These are phyloP conservation scores for Melipona beecheii DNA, from an alignment of 2,888 invertebrate genomes.

Conservation along the genomic window DNA sequence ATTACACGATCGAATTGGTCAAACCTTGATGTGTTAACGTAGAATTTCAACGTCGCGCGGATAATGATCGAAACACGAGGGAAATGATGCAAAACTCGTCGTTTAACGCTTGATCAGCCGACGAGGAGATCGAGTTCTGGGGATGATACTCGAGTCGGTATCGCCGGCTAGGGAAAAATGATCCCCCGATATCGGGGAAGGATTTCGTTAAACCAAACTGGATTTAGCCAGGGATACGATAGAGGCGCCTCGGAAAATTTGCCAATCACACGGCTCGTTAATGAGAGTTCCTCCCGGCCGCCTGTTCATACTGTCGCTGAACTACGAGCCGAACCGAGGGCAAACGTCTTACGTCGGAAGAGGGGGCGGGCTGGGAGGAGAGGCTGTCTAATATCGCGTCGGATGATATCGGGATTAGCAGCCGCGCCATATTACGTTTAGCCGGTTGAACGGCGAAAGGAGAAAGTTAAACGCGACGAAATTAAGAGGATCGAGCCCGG, in stretches of 20 bases:
- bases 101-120: not conserved
- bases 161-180: not conserved
- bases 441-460: conserved; percentile 25
- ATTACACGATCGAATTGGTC: no score
- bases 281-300: conserved; percentile 28
- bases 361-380: no score
- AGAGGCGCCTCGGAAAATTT: conserved; percentile 45
- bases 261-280: conserved; percentile 56
- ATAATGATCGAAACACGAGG: not conserved
- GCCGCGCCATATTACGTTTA: conserved; percentile 35
- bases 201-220: conserved; percentile 42
- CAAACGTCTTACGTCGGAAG: conserved; percentile 50
- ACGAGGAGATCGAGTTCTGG: not conserved
- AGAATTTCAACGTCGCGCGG: not conserved
- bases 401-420: conserved; percentile 53
- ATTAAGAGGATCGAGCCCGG: conserved; percentile 31
- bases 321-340: conserved; percentile 30
- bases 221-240: conserved; percentile 29
- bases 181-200: conserved; percentile 13
- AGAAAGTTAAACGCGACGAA: conserved; percentile 46
- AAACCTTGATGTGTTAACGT: no score
- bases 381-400: conserved; percentile 40
- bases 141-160: not conserved
- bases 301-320: conserved; percentile 38
- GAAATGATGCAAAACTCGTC: no score